Evolutionary conservation across 2,113 vertebrate species (phyloP).

Genomic region (Danionella cerebrum): DNA sequence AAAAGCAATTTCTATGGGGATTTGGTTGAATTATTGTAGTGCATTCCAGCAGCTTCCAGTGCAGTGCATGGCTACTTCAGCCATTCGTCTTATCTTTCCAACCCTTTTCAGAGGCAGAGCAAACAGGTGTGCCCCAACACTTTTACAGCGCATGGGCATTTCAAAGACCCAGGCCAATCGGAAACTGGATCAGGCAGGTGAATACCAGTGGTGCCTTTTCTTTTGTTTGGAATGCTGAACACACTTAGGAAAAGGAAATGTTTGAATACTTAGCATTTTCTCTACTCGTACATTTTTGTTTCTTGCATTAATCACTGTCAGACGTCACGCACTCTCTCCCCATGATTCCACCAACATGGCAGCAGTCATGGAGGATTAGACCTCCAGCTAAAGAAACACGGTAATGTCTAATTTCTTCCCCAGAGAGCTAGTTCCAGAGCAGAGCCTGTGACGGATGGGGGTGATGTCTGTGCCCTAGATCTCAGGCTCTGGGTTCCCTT

Average conservation of each 20-base stretch:
- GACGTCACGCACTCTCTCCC: background rate
- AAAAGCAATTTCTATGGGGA: background rate
- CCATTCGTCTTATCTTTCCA: background rate
- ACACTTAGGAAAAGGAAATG: background rate
- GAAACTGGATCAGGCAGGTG: background rate
- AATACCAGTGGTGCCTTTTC: background rate
- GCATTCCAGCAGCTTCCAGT: background rate
- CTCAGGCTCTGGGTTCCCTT: constrained; percentile 57
- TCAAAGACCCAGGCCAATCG: background rate
- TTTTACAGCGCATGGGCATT: background rate
- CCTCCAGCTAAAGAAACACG: constrained; percentile 30
- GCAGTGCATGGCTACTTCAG: background rate
- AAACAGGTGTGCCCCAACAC: background rate
- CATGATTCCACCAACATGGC: background rate
- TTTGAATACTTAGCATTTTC: background rate
- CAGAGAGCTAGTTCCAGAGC: constrained; percentile 47
- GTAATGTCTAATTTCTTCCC: constrained; percentile 43
- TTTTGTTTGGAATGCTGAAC: background rate
- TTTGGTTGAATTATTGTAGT: background rate
- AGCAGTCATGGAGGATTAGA: constrained; percentile 31
- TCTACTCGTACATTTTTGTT: background rate
- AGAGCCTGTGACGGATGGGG: constrained; percentile 54
- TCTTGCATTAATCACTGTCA: background rate
- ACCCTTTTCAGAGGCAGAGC: background rate
- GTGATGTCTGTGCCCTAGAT: constrained; percentile 57